Evolutionary conservation across 2,888 invertebrate species (phyloP).

Genomic region (Congeria kusceri): DNA sequence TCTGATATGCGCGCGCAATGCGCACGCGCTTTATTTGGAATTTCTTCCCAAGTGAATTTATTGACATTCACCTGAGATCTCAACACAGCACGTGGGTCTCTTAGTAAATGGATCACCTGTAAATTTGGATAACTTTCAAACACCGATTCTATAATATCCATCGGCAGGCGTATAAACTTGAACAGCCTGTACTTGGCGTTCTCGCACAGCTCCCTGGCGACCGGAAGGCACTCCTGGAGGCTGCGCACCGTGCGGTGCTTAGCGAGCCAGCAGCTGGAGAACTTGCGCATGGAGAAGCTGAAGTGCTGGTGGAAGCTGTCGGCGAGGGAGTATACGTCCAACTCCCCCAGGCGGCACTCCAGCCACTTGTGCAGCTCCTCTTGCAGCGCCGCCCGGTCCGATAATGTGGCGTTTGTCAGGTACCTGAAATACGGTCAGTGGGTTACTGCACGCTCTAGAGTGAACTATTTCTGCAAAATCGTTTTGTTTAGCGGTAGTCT

Average conservation of each 20-base stretch:
- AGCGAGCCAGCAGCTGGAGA: conserved; percentile 29
- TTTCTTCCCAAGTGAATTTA: conserved; percentile 30
- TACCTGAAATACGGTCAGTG: too few relatives aligned
- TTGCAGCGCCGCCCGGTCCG: conserved; percentile 2
- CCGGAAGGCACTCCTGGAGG: conserved; percentile 48
- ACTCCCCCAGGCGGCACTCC: conserved; percentile 48
- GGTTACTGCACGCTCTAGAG: too few relatives aligned
- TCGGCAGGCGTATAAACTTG: conserved; percentile 58
- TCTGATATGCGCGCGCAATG: conserved; percentile 38
- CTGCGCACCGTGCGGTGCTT: conserved; percentile 40
- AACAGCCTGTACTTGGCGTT: conserved; percentile 43
- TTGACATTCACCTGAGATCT: conserved; percentile 46
- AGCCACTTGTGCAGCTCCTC: conserved; percentile 56
- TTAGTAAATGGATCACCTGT: conserved; percentile 54
- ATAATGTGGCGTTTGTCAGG: too few relatives aligned
- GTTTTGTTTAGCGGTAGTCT: too few relatives aligned
- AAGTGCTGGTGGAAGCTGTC: conserved; percentile 45
- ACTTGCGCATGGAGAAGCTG: conserved; percentile 42
- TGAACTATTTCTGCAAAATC: too few relatives aligned
- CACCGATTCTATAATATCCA: conserved; percentile 37
- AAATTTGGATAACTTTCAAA: conserved; percentile 44
- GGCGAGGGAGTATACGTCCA: conserved; percentile 47
- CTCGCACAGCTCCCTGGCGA: conserved; percentile 42
- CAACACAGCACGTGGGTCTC: conserved; percentile 53
- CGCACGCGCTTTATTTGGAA: conserved; percentile 17